phyloP scores from a whole-genome alignment of 2,797 vertebrate genomes.

The Catamblyrhynchus diadema region DNA sequence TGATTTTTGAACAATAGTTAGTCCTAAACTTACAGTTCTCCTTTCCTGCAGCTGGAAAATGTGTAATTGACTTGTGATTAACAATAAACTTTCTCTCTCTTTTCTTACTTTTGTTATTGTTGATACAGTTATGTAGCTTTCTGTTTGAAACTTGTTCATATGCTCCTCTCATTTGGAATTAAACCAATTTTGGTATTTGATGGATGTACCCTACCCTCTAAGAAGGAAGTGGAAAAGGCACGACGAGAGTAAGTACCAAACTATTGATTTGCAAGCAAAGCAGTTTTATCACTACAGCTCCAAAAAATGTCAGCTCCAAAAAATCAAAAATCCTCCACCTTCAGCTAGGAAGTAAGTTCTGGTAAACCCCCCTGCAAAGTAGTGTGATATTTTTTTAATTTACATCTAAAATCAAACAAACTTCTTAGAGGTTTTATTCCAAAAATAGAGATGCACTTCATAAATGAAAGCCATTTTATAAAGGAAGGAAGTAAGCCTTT shows the following conservation, averaged over 20 bases:
- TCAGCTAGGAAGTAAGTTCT: background rate
- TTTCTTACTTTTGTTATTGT: background rate
- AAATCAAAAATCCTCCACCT: background rate
- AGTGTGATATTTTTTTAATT: background rate
- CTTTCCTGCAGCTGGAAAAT: background rate
- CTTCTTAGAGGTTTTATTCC: conserved; percentile 33
- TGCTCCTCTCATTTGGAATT: conserved; percentile 88
- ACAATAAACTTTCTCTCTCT: background rate
- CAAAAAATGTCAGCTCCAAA: too few relatives aligned
- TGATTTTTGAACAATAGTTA: background rate
- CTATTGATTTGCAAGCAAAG: background rate
- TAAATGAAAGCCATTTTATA: background rate
- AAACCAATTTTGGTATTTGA: conserved; percentile 95
- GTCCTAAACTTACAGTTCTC: background rate
- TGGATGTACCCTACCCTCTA: conserved; percentile 94
- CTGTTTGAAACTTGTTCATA: conserved; percentile 96
- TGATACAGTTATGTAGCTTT: conserved; percentile 87
- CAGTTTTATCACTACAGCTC: background rate
- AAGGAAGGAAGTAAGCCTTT: conserved; percentile 25
- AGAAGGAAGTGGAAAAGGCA: conserved; percentile 90
- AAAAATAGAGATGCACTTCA: conserved; percentile 14
- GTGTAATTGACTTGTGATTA: background rate
- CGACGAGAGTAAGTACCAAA: conserved; percentile 87
- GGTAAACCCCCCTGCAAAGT: background rate
- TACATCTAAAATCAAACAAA: background rate